These are phyloP conservation scores for Drosophila orosa DNA, from an alignment of 1,140 invertebrate genomes.

Conservation along the genomic window DNA sequence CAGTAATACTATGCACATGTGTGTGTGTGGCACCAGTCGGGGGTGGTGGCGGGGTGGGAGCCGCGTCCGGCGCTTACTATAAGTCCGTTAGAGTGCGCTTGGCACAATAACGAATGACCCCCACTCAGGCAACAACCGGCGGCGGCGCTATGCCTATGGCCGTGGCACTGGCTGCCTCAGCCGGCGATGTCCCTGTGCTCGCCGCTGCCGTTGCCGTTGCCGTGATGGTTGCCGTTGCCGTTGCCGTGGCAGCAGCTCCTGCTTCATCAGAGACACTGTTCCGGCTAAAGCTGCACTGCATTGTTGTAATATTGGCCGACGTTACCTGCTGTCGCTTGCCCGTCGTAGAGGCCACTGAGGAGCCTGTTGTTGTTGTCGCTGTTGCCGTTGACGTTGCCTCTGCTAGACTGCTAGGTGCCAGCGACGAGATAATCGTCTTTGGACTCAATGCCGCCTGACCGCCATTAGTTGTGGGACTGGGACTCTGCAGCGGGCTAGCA, in stretches of 20 bases:
- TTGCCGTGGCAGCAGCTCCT: constrained; percentile 1
- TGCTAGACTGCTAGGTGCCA: neutral
- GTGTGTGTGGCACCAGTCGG: constrained; percentile 7
- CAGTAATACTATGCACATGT: constrained; percentile 69
- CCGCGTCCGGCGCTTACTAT: constrained; percentile 77
- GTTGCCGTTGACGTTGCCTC: constrained; percentile 5
- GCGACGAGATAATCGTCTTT: neutral
- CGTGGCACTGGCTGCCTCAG: constrained; percentile 28
- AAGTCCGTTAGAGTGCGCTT: constrained; percentile 79
- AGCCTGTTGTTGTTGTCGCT: neutral
- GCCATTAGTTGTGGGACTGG: constrained; percentile 26
- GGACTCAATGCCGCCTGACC: constrained; percentile 28
- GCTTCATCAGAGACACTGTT: constrained; percentile 12
- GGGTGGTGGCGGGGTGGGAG: constrained; percentile 7
- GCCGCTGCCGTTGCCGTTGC: constrained; percentile 9
- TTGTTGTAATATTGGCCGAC: constrained; percentile 42
- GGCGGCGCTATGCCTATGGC: constrained; percentile 72
- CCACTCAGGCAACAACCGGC: constrained; percentile 84
- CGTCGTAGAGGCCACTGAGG: neutral
- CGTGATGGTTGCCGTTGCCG: constrained; percentile 21
- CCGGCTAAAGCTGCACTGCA: constrained; percentile 51
- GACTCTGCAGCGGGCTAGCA: constrained; percentile 19
- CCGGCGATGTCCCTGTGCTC: constrained; percentile 10
- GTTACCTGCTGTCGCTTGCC: constrained; percentile 10
- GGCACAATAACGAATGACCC: constrained; percentile 83